Percentiles rank a stretch among this genome's conserved stretches.
phyloP scores from a whole-genome alignment of 1,140 invertebrate species.

The Zaprionus nigranus region DNA sequence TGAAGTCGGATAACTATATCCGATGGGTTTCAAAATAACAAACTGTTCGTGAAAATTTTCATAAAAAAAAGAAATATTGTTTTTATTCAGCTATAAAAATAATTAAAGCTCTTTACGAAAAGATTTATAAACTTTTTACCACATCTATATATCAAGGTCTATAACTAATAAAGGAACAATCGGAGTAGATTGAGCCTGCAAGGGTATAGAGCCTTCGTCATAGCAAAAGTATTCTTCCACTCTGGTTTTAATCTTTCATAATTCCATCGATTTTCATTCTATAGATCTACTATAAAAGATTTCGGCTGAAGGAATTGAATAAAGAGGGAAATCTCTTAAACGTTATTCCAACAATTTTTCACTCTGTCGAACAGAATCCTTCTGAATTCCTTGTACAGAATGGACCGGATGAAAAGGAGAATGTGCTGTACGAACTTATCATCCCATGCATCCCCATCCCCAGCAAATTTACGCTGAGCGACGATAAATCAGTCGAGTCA shows the following conservation, averaged over 20 bases:
- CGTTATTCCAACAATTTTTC: slow-evolving; percentile 6
- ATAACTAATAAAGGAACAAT: too few relatives aligned
- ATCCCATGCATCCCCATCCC: too few relatives aligned
- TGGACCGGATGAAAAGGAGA: not conserved
- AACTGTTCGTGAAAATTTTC: too few relatives aligned
- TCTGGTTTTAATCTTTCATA: not conserved
- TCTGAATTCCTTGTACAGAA: not conserved
- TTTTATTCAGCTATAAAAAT: too few relatives aligned
- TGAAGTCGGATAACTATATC: too few relatives aligned
- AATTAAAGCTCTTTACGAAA: too few relatives aligned
- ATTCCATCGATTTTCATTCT: not conserved
- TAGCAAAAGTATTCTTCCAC: not conserved
- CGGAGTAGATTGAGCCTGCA: too few relatives aligned
- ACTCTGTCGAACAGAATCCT: not conserved
- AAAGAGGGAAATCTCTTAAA: not conserved
- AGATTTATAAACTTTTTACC: too few relatives aligned
- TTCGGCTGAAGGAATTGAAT: not conserved
- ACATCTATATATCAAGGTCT: too few relatives aligned
- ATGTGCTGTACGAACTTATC: not conserved
- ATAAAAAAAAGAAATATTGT: too few relatives aligned
- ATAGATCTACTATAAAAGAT: not conserved
- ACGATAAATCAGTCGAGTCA: slow-evolving; percentile 3
- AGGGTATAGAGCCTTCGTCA: too few relatives aligned
- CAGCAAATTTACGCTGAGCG: not conserved
- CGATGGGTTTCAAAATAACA: too few relatives aligned